phyloP scores from a whole-genome alignment of 2,888 invertebrate species.

The Standfussiana lucernea region DNA sequence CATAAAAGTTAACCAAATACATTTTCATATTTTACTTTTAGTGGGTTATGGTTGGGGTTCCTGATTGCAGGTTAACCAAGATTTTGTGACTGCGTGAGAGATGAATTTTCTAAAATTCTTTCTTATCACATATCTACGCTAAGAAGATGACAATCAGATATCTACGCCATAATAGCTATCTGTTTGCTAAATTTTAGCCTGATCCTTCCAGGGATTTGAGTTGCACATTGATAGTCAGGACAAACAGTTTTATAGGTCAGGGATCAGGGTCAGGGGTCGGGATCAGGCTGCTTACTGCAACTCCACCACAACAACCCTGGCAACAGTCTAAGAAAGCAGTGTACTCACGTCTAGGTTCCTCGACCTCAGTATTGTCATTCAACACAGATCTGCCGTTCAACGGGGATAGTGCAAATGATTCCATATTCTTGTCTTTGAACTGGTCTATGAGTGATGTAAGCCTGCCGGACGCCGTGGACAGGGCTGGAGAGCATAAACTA shows the following conservation, averaged over 20 bases:
- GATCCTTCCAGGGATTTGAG: too few relatives aligned
- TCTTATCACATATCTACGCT: background rate
- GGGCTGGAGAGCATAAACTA: constrained; percentile 80
- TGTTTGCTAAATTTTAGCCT: background rate
- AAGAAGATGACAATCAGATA: too few relatives aligned
- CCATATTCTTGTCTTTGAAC: constrained; percentile 71
- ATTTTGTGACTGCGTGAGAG: background rate
- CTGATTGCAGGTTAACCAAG: background rate
- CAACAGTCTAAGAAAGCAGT: background rate
- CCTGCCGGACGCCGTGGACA: constrained; percentile 74
- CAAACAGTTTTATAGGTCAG: background rate
- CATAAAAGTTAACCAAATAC: too few relatives aligned
- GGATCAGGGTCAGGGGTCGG: too few relatives aligned
- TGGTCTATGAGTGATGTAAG: constrained; percentile 76
- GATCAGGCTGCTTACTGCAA: background rate
- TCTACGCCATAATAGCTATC: background rate
- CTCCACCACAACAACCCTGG: background rate
- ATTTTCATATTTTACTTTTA: too few relatives aligned
- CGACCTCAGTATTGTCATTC: constrained; percentile 83
- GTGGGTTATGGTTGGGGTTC: background rate
- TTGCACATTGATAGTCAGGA: background rate
- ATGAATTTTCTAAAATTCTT: background rate
- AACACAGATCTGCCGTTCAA: constrained; percentile 78
- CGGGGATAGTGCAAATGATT: constrained; percentile 79
- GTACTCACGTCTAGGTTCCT: constrained; percentile 83